Conservation (phyloP, 2,113 vertebrate species). For the Oophaga pumilio region DNA sequence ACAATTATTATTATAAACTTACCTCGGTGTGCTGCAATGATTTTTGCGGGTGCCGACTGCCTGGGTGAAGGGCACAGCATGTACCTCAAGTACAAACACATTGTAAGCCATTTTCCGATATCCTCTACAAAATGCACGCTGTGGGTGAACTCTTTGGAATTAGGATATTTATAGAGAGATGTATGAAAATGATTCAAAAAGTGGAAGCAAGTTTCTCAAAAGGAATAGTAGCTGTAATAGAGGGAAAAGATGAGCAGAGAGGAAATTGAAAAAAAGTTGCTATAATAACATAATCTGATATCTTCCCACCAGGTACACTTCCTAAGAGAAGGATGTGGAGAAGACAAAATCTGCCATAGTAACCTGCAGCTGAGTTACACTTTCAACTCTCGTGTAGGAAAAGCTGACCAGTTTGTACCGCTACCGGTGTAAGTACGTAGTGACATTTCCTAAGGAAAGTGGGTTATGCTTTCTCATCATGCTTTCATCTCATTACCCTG, state of each 20-base stretch:
- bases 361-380: slow-evolving; percentile 83
- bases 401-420: slow-evolving; percentile 78
- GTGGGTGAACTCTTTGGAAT: no score
- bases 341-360: slow-evolving; percentile 92
- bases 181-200: no score
- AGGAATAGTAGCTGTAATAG: neutral
- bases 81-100: no score
- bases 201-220: neutral
- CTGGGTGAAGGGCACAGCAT: no score
- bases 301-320: slow-evolving; percentile 81
- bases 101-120: no score
- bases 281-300: neutral
- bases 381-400: slow-evolving; percentile 77
- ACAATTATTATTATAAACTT: neutral
- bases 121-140: no score
- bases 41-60: no score
- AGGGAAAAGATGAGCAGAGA: neutral
- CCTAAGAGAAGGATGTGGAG: slow-evolving; percentile 88
- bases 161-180: no score
- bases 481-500: no score
- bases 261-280: neutral
- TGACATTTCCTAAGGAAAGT: neutral
- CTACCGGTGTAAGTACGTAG: slow-evolving; percentile 76
- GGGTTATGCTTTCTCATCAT: neutral
- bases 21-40: neutral